Percentiles rank a stretch among this genome's conserved stretches.
phyloP scores from a whole-genome alignment of 2,888 invertebrate species.

The Lasioglossum malachurum region DNA sequence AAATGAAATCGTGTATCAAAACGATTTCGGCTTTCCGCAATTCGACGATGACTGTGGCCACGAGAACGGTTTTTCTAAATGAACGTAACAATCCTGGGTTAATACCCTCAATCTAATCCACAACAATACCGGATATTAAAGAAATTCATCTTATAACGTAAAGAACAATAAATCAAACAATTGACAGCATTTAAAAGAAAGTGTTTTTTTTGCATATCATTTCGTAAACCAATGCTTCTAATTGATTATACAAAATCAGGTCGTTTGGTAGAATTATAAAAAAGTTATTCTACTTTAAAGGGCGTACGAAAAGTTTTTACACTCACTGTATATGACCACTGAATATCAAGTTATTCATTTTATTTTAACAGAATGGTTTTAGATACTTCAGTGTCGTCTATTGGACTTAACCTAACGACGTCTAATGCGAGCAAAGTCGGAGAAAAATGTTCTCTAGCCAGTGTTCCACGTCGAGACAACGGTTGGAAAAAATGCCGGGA shows the following conservation, averaged over 20 bases:
- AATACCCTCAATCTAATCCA: background rate
- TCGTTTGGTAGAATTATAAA: too few species aligned
- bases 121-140: background rate
- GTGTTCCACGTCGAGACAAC: conserved; percentile 21
- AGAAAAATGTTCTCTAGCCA: conserved; percentile 34
- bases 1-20: conserved; percentile 29
- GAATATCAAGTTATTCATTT: background rate
- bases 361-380: background rate
- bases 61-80: conserved; percentile 34
- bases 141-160: background rate
- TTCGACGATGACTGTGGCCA: background rate
- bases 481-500: conserved; percentile 25
- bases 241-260: too few species aligned
- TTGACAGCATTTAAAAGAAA: too few species aligned
- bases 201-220: too few species aligned
- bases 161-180: background rate
- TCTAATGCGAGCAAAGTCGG: conserved; percentile 20
- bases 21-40: background rate
- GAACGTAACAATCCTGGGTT: conserved; percentile 12
- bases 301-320: too few species aligned
- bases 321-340: too few species aligned
- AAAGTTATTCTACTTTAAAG: too few species aligned
- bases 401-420: background rate
- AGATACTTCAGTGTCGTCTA: background rate
- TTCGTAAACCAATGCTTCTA: too few species aligned